Conservation (phyloP, 2,888 invertebrate species). For the Eilema depressum region DNA sequence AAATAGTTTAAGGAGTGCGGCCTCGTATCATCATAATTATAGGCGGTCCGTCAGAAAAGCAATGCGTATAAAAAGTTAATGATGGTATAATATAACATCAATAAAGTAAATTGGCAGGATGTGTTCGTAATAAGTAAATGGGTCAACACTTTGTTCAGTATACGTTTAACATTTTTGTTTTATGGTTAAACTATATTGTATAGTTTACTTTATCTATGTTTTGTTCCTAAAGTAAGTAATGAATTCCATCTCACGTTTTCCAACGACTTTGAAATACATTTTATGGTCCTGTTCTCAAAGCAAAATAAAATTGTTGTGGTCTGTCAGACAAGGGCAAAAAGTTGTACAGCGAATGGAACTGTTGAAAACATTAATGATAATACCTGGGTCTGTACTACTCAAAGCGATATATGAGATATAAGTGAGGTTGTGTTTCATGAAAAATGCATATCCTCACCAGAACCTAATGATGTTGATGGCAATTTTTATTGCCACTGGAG, state of each 20-base stretch:
- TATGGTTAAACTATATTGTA: slow-evolving; percentile 26
- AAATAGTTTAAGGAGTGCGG: slow-evolving; percentile 80
- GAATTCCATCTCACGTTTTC: slow-evolving; percentile 67
- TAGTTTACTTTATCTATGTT: slow-evolving; percentile 37
- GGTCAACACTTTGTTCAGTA: slow-evolving; percentile 69
- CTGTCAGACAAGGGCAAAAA: slow-evolving; percentile 69
- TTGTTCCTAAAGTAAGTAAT: slow-evolving; percentile 59
- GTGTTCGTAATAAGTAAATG: slow-evolving; percentile 76
- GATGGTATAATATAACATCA: slow-evolving; percentile 81
- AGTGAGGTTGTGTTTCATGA: slow-evolving; percentile 82
- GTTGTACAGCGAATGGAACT: slow-evolving; percentile 64
- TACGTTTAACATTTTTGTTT: slow-evolving; percentile 52
- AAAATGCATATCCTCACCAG: slow-evolving; percentile 81
- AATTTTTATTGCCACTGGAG: slow-evolving; percentile 79
- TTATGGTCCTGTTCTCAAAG: slow-evolving; percentile 66
- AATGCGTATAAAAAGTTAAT: slow-evolving; percentile 81
- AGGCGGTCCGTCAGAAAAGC: slow-evolving; percentile 74
- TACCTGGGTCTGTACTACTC: slow-evolving; percentile 63
- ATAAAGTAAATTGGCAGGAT: slow-evolving; percentile 85
- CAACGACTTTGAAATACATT: slow-evolving; percentile 61
- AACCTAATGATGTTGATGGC: slow-evolving; percentile 82
- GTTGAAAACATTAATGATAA: slow-evolving; percentile 74
- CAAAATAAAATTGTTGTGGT: slow-evolving; percentile 70
- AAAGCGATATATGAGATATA: slow-evolving; percentile 66
- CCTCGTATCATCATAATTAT: slow-evolving; percentile 79